phyloP scores from a whole-genome alignment of 1,140 invertebrate species.

The Panagrolaimus sp. region DNA sequence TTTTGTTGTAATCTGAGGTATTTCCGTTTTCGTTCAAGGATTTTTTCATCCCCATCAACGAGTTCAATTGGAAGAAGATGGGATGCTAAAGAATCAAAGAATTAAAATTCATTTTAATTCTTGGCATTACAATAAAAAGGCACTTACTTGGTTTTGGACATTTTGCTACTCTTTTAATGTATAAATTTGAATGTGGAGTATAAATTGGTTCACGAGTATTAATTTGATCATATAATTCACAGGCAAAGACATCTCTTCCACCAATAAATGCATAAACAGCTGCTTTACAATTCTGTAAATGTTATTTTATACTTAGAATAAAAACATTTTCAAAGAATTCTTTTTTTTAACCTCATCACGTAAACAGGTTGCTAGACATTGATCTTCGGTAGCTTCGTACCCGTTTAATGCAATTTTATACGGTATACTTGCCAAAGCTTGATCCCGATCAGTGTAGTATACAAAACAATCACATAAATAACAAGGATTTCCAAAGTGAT shows the following conservation, averaged over 20 bases:
- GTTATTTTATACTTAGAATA: neutral
- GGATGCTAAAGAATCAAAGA: constrained; percentile 26
- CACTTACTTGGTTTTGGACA: constrained; percentile 35
- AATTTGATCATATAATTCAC: constrained; percentile 49
- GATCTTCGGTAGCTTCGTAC: constrained; percentile 51
- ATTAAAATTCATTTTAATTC: constrained; percentile 17
- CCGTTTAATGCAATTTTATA: constrained; percentile 51
- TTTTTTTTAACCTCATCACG: constrained; percentile 39
- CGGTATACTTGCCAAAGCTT: constrained; percentile 38
- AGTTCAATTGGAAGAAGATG: constrained; percentile 27
- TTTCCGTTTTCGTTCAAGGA: constrained; percentile 29
- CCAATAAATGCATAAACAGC: constrained; percentile 57
- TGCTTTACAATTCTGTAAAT: constrained; percentile 49
- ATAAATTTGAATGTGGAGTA: constrained; percentile 42
- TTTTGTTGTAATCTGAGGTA: constrained; percentile 28
- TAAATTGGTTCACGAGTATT: constrained; percentile 38
- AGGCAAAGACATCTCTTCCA: constrained; percentile 49
- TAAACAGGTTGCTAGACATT: constrained; percentile 46
- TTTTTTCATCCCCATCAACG: constrained; percentile 30
- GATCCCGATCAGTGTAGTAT: constrained; percentile 49
- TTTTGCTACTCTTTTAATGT: constrained; percentile 29
- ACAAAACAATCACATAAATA: constrained; percentile 53
- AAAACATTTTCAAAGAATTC: neutral
- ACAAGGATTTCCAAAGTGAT: constrained; percentile 53
- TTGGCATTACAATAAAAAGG: neutral